Evolutionary conservation across 2,113 vertebrate species (phyloP).

Genomic region (Ornithorhynchus anatinus): DNA sequence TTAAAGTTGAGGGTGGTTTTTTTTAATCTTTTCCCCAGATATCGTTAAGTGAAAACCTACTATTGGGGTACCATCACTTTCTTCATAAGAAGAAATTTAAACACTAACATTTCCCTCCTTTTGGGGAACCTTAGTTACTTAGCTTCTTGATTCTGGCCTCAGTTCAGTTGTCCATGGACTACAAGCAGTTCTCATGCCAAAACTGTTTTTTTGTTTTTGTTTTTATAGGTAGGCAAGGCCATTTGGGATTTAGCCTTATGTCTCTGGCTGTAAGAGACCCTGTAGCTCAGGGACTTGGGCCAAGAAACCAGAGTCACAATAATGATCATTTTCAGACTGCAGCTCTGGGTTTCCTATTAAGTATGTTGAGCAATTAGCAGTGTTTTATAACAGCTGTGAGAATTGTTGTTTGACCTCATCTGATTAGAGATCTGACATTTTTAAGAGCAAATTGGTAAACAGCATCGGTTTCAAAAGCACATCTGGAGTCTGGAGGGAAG

Average conservation of each 20-base stretch:
- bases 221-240: conserved; percentile 3
- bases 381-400: conserved; percentile 75
- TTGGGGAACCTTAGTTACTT: neutral
- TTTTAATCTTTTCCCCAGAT: conserved; percentile 66
- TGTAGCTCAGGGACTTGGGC: conserved; percentile 14
- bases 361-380: conserved; percentile 67
- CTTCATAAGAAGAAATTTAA: conserved; percentile 38
- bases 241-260: neutral
- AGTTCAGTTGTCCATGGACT: neutral
- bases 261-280: conserved; percentile 24
- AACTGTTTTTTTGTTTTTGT: neutral
- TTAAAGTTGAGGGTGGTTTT: too few relatives aligned
- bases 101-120: conserved; percentile 2
- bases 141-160: neutral
- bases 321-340: conserved; percentile 50
- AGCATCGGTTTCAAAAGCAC: conserved; percentile 24
- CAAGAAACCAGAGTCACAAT: conserved; percentile 48
- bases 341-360: conserved; percentile 52
- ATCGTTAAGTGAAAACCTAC: conserved; percentile 58
- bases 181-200: neutral
- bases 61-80: conserved; percentile 50
- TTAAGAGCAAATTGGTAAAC: conserved; percentile 65
- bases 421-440: conserved; percentile 66
- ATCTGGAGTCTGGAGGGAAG: conserved; percentile 22
- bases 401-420: conserved; percentile 56